A percentile compares a stretch with the other conserved stretches of the same genome.
These are phyloP conservation scores for Oophaga sylvatica DNA, from an alignment of 2,797 vertebrate genomes.

Conservation along the genomic window DNA sequence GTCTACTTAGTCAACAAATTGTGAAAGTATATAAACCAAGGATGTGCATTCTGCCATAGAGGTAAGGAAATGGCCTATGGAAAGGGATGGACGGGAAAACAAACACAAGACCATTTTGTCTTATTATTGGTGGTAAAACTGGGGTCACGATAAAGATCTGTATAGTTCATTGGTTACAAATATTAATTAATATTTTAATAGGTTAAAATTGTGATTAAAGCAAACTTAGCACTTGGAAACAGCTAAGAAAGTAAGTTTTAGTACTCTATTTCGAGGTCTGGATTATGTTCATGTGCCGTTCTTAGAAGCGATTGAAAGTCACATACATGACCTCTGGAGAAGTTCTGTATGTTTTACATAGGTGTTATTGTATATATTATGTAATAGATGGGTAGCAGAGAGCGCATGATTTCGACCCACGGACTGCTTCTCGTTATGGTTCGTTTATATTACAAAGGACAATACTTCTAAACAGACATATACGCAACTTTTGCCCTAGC, in stretches of 20 bases:
- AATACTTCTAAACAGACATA: neutral
- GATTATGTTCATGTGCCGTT: neutral
- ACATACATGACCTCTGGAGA: neutral
- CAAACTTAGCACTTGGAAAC: neutral
- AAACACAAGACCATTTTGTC: neutral
- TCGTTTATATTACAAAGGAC: neutral
- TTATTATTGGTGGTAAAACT: neutral
- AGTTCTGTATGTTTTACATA: neutral
- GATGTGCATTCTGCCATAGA: neutral
- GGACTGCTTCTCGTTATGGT: neutral
- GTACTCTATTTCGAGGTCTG: neutral
- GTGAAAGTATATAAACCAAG: neutral
- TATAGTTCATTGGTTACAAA: too few relatives aligned
- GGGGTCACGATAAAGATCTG: too few relatives aligned
- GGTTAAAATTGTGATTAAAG: neutral
- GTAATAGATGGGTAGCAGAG: neutral
- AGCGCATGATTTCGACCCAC: neutral
- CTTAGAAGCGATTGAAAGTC: neutral
- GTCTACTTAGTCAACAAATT: neutral
- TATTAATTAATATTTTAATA: neutral
- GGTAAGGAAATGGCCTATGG: neutral
- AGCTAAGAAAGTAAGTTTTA: neutral
- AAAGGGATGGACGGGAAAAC: neutral
- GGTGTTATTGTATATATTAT: neutral
- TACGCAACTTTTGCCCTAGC: too few relatives aligned